Percentiles rank a stretch among this genome's conserved stretches.
Conservation (phyloP, 2,797 vertebrate species). For the Graptemys geographica region DNA sequence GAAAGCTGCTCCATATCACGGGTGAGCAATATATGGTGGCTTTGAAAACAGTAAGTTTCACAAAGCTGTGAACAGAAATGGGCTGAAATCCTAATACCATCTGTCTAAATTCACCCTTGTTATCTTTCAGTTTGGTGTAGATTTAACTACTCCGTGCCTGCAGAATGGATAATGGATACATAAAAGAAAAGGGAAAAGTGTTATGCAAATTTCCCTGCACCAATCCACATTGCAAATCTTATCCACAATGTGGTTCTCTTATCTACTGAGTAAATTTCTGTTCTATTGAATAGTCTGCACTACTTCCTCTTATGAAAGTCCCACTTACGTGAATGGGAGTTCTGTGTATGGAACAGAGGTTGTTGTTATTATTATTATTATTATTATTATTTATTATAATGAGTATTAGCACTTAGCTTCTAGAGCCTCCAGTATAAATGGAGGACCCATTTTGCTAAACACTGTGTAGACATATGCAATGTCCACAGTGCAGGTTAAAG, state of each 20-base stretch:
- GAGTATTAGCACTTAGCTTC: background rate
- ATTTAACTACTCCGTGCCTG: background rate
- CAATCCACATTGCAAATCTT: background rate
- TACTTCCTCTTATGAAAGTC: background rate
- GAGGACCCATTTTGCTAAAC: background rate
- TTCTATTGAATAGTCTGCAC: background rate
- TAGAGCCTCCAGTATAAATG: background rate
- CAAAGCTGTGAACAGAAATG: background rate
- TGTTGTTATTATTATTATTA: background rate
- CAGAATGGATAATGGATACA: background rate
- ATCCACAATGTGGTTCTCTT: background rate
- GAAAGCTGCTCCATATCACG: background rate
- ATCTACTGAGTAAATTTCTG: background rate
- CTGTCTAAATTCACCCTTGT: background rate
- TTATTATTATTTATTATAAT: background rate
- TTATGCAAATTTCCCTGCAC: background rate
- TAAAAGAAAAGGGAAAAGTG: background rate
- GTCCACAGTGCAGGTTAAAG: background rate
- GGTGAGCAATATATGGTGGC: background rate
- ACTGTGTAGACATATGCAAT: background rate
- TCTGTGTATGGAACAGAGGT: background rate
- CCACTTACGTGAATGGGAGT: background rate
- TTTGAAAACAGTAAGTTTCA: background rate
- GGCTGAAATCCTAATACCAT: background rate
- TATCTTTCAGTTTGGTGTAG: background rate